These are phyloP conservation scores for Otus sunia DNA, from an alignment of 2,113 vertebrate species.

Conservation along the genomic window DNA sequence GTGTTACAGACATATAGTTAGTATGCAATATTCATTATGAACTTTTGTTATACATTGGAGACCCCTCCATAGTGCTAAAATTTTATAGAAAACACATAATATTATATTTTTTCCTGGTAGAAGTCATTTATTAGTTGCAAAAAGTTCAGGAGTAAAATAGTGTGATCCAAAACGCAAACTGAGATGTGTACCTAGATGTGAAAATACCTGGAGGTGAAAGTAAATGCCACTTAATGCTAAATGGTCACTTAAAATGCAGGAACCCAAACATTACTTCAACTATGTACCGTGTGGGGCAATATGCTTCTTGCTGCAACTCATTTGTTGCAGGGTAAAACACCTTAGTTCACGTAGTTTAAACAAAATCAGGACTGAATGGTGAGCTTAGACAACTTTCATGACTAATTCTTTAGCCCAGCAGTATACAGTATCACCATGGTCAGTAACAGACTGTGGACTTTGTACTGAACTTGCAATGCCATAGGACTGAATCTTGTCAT, in stretches of 20 bases:
- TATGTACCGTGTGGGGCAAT: fast-evolving
- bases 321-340: neutral
- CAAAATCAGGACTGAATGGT: neutral
- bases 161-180: neutral
- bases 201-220: neutral
- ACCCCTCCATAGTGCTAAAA: neutral
- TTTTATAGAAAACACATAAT: neutral
- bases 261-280: neutral
- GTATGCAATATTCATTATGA: neutral
- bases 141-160: neutral
- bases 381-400: neutral
- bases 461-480: neutral
- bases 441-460: neutral
- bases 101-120: neutral
- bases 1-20: neutral
- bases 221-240: neutral
- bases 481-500: neutral
- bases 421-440: fast-evolving
- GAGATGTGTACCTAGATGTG: neutral
- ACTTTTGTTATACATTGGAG: neutral
- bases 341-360: neutral
- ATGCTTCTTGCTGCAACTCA: neutral
- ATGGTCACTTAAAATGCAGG: neutral
- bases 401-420: neutral
- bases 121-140: neutral